Conservation (phyloP, 2,113 vertebrate species). For the Cepphus grylle region DNA sequence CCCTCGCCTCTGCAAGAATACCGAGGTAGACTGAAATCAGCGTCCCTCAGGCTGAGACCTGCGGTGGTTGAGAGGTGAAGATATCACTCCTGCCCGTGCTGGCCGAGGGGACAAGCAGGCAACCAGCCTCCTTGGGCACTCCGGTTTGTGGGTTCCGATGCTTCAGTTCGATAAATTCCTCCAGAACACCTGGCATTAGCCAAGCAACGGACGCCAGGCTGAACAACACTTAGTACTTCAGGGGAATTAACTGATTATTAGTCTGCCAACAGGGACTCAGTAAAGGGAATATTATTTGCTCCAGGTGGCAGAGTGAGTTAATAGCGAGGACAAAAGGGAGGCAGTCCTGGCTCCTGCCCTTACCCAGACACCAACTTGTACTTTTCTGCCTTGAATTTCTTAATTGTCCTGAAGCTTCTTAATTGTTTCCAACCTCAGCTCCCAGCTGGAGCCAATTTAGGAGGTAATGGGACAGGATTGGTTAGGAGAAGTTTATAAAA, state of each 20-base stretch:
- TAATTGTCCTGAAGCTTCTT: neutral
- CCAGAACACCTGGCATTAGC: neutral
- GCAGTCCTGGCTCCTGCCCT: neutral
- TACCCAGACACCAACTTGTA: neutral
- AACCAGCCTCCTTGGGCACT: neutral
- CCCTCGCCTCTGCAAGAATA: neutral
- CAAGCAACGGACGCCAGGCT: neutral
- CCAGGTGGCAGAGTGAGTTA: neutral
- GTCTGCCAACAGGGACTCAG: neutral
- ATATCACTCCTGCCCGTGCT: neutral
- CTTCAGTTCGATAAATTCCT: neutral
- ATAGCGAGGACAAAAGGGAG: neutral
- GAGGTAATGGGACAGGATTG: neutral
- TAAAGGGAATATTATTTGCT: neutral
- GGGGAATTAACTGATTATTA: neutral
- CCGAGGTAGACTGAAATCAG: rapidly evolving
- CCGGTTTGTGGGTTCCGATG: neutral
- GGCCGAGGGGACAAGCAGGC: rapidly evolving
- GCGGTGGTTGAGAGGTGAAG: neutral
- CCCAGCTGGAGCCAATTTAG: neutral
- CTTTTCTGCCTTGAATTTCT: neutral
- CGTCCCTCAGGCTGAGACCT: neutral
- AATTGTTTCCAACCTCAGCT: neutral
- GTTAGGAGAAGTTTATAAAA: neutral
- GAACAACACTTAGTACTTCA: neutral